Percentiles rank a stretch among this genome's conserved stretches.
These are phyloP conservation scores for Spheniscus humboldti DNA, from an alignment of 2,797 vertebrate species.

Conservation along the genomic window DNA sequence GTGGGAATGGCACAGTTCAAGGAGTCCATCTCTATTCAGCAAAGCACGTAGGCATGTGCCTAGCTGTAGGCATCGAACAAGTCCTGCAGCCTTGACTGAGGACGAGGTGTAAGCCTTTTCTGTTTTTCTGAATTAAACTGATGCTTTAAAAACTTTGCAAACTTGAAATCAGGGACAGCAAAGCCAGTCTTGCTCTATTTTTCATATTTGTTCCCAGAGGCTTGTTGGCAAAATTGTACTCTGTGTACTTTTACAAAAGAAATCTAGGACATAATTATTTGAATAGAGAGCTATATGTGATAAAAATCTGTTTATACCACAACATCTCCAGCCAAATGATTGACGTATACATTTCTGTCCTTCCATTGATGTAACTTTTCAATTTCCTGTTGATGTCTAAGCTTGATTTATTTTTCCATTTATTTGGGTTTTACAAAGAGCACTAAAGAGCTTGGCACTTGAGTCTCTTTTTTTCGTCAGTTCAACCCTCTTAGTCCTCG, in stretches of 20 bases:
- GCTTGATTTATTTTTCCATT: slow-evolving; percentile 70
- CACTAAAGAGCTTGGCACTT: slow-evolving; percentile 56
- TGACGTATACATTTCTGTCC: slow-evolving; percentile 62
- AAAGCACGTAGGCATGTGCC: background rate
- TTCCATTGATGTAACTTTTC: slow-evolving; percentile 66
- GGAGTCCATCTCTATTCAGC: background rate
- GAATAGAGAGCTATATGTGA: slow-evolving; percentile 44
- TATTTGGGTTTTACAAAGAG: slow-evolving; percentile 63
- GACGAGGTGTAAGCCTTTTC: background rate
- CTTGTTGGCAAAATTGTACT: background rate
- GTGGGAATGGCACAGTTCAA: background rate
- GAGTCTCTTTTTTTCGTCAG: slow-evolving; percentile 21
- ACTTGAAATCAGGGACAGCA: background rate
- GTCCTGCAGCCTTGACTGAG: background rate
- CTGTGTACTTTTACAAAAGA: slow-evolving; percentile 5
- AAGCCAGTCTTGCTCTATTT: slow-evolving; percentile 19
- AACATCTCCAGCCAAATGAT: slow-evolving; percentile 62
- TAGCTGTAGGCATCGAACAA: background rate
- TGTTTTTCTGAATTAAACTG: background rate
- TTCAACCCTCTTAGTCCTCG: slow-evolving; percentile 46
- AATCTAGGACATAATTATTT: slow-evolving; percentile 31
- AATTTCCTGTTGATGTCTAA: slow-evolving; percentile 71
- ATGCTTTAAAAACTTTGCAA: background rate
- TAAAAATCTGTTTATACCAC: slow-evolving; percentile 65
- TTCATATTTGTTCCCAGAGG: background rate